These are phyloP conservation scores for Urocolius indicus DNA, from an alignment of 2,113 vertebrate genomes.

Conservation along the genomic window DNA sequence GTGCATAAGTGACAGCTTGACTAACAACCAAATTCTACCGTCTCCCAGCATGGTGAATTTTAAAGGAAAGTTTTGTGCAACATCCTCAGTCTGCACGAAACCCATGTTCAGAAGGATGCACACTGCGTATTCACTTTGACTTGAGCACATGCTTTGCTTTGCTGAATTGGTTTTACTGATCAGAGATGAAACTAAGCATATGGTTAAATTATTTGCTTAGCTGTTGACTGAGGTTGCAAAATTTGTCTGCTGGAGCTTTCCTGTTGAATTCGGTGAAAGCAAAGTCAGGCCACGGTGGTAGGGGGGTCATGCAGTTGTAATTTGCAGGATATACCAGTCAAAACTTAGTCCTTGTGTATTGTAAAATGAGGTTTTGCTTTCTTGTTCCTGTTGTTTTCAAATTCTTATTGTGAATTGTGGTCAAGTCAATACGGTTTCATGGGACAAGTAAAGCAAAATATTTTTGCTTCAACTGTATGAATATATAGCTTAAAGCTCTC, in stretches of 20 bases:
- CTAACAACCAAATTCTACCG: not conserved
- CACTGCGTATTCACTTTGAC: not conserved
- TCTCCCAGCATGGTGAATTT: not conserved
- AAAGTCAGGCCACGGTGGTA: not conserved
- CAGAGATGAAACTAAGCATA: not conserved
- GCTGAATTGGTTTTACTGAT: conserved; percentile 28
- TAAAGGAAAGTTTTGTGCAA: conserved; percentile 5
- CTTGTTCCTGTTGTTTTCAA: not conserved
- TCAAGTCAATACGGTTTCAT: not conserved
- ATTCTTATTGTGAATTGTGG: not conserved
- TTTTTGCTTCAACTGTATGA: not conserved
- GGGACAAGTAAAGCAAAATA: not conserved
- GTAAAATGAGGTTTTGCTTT: not conserved
- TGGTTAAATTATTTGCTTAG: conserved; percentile 12
- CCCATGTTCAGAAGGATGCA: not conserved
- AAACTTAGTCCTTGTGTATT: not conserved
- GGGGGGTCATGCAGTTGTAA: not conserved
- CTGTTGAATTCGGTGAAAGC: not conserved
- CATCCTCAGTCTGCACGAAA: not conserved
- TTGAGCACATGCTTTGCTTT: not conserved
- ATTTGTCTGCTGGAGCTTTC: not conserved
- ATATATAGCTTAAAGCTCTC: not conserved
- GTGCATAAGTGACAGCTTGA: not conserved
- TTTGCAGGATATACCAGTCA: not conserved
- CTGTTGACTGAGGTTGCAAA: conserved; percentile 15